These are phyloP conservation scores for Deilephila porcellus DNA, from an alignment of 2,888 invertebrate genomes.

Conservation along the genomic window DNA sequence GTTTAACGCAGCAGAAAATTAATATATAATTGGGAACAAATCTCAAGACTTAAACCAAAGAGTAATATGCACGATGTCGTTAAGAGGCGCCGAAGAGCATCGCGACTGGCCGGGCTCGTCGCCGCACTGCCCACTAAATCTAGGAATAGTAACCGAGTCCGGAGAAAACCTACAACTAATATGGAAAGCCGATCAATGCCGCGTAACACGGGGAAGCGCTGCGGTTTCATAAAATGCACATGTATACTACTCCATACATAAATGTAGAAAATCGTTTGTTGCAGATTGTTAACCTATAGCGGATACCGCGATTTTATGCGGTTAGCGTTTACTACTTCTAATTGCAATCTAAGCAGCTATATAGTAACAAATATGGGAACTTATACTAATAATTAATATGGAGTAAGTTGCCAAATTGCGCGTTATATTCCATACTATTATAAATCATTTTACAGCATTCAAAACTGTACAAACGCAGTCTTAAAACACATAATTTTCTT, in stretches of 20 bases:
- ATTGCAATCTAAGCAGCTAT: not conserved
- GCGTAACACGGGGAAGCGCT: slow-evolving; percentile 30
- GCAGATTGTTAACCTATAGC: not conserved
- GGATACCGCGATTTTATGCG: not conserved
- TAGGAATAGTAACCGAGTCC: slow-evolving; percentile 36
- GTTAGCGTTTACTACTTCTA: not conserved
- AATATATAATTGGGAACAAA: slow-evolving; percentile 19
- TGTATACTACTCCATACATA: slow-evolving; percentile 17
- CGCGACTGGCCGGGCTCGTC: slow-evolving; percentile 39
- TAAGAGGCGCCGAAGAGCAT: slow-evolving; percentile 51
- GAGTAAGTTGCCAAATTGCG: no score
- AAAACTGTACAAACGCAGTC: no score
- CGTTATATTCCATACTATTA: no score
- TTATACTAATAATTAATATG: no score
- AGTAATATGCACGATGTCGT: slow-evolving; percentile 59
- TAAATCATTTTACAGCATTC: no score
- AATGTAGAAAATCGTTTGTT: slow-evolving; percentile 4
- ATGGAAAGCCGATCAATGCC: slow-evolving; percentile 47
- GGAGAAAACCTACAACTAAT: slow-evolving; percentile 43
- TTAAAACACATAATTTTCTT: no score
- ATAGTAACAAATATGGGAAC: not conserved
- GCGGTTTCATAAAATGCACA: slow-evolving; percentile 26
- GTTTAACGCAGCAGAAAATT: not conserved
- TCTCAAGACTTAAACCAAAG: slow-evolving; percentile 43
- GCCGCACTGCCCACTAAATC: slow-evolving; percentile 43